Conservation (phyloP, 2,888 invertebrate genomes). For the Limnephilus auricula region DNA sequence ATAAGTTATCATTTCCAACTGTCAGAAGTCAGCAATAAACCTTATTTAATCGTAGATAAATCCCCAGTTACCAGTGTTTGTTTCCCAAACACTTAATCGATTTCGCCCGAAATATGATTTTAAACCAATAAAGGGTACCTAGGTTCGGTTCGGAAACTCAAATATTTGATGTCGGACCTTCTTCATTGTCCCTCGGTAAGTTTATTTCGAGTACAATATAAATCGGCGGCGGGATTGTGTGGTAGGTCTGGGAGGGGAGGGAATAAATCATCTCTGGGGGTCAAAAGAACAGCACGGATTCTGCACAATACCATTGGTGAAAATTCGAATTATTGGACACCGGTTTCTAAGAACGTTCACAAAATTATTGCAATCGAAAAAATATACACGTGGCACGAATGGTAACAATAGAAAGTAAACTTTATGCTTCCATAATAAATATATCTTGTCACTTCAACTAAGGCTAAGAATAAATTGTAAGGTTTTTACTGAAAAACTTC, state of each 20-base stretch:
- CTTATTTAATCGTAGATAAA: constrained; percentile 11
- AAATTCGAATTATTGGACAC: constrained; percentile 58
- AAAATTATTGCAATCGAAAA: constrained; percentile 25
- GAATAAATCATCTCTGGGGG: constrained; percentile 41
- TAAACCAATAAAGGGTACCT: constrained; percentile 31
- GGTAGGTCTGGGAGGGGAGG: neutral
- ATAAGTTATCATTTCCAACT: neutral
- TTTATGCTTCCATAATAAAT: neutral
- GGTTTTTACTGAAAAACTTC: too few relatives aligned
- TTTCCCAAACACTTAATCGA: neutral
- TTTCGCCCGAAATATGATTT: neutral
- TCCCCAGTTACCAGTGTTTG: neutral
- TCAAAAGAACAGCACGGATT: constrained; percentile 12
- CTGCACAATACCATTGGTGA: constrained; percentile 34
- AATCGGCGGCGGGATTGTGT: neutral
- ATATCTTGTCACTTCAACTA: neutral
- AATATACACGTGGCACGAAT: neutral
- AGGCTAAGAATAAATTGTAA: too few relatives aligned
- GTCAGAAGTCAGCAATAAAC: neutral
- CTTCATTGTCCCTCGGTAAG: constrained; percentile 16
- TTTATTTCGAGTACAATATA: constrained; percentile 33
- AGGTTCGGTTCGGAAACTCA: constrained; percentile 12
- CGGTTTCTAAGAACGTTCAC: constrained; percentile 47
- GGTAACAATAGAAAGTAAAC: neutral
- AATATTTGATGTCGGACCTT: constrained; percentile 42